phyloP scores from a whole-genome alignment of 2,888 invertebrate genomes.

The Amiota communis region DNA sequence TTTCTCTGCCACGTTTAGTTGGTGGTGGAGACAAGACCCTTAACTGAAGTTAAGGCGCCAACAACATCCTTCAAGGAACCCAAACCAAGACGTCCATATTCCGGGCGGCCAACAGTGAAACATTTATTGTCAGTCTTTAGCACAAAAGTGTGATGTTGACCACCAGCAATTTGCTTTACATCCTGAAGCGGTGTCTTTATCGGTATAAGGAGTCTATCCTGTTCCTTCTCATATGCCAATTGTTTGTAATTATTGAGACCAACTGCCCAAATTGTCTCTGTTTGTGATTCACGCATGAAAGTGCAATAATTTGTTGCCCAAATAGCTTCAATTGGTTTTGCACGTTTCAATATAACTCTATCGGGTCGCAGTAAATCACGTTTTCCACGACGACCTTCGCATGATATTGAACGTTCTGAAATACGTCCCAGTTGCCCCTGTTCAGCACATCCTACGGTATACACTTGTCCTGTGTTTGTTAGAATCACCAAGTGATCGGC shows the following conservation, averaged over 20 bases:
- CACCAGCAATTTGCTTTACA: constrained; percentile 75
- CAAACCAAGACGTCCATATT: constrained; percentile 93
- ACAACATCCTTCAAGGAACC: constrained; percentile 81
- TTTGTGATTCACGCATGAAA: too few species aligned
- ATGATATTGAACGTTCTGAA: constrained; percentile 78
- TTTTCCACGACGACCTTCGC: constrained; percentile 75
- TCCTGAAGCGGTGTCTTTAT: constrained; percentile 64
- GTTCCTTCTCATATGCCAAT: too few species aligned
- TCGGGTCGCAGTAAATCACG: constrained; percentile 67
- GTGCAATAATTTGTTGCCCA: constrained; percentile 97
- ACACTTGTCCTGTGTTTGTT: constrained; percentile 80
- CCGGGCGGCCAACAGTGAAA: too few species aligned
- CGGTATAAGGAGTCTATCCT: constrained; percentile 57
- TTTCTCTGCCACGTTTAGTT: too few species aligned
- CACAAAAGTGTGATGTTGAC: constrained; percentile 92
- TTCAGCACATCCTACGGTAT: constrained; percentile 92
- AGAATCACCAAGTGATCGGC: constrained; percentile 92
- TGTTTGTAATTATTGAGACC: too few species aligned
- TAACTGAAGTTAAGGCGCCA: constrained; percentile 76
- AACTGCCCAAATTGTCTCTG: too few species aligned
- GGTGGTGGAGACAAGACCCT: constrained; percentile 77
- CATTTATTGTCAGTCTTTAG: constrained; percentile 80
- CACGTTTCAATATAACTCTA: constrained; percentile 60
- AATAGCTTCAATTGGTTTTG: constrained; percentile 76
- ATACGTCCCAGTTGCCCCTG: constrained; percentile 95